A percentile compares a stretch with the other conserved stretches of the same genome.
phyloP scores from a whole-genome alignment of 2,888 invertebrate species.

The Parnassius orleans region DNA sequence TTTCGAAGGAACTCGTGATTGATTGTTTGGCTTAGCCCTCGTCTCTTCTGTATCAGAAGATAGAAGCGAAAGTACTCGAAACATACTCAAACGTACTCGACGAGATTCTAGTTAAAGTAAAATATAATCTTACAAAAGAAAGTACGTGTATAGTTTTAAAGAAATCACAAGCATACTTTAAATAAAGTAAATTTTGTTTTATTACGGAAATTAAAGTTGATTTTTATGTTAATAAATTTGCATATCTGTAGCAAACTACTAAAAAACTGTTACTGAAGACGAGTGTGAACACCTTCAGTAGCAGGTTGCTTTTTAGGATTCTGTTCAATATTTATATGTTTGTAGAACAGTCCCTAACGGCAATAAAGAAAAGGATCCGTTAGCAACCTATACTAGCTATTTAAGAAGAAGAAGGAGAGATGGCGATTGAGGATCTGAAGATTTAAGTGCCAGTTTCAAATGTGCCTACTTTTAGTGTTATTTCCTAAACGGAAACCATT shows the following conservation, averaged over 20 bases:
- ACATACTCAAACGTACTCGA: background rate
- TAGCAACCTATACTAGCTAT: conserved; percentile 45
- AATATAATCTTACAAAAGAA: too few relatives aligned
- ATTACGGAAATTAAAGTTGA: too few relatives aligned
- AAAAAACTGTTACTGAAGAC: too few relatives aligned
- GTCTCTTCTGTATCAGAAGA: conserved; percentile 39
- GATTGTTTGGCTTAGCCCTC: conserved; percentile 64
- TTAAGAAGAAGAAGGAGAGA: conserved; percentile 71
- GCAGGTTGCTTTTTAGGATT: conserved; percentile 3
- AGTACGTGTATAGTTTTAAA: too few relatives aligned
- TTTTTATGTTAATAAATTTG: too few relatives aligned
- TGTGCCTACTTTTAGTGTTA: conserved; percentile 79
- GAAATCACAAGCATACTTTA: too few relatives aligned
- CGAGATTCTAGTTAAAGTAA: too few relatives aligned
- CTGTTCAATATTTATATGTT: conserved; percentile 39
- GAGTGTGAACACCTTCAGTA: too few relatives aligned
- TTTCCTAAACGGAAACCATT: conserved; percentile 78
- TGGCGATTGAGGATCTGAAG: conserved; percentile 76
- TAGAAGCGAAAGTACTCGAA: conserved; percentile 28
- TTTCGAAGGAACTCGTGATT: conserved; percentile 70
- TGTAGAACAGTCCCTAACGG: conserved; percentile 56
- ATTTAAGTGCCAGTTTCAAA: conserved; percentile 79
- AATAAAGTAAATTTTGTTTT: too few relatives aligned
- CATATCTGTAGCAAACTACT: too few relatives aligned
- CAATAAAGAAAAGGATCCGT: conserved; percentile 59